Evolutionary conservation across 2,797 vertebrate species (phyloP).

Genomic region (Huso huso): DNA sequence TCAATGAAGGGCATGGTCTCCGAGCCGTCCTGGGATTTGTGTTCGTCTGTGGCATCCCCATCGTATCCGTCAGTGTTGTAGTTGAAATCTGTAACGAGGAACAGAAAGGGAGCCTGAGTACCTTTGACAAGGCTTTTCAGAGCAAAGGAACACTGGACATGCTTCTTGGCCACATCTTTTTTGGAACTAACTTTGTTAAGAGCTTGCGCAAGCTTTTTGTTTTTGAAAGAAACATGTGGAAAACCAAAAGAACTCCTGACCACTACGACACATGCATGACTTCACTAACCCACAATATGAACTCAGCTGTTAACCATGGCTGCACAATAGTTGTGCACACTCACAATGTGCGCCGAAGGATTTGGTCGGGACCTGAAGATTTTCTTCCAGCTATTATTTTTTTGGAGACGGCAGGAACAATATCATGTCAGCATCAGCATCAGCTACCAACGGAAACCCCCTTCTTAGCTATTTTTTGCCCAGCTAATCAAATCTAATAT

Average conservation of each 20-base stretch:
- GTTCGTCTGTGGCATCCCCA: conserved; percentile 83
- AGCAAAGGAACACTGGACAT: not conserved
- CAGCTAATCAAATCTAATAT: no score
- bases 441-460: no score
- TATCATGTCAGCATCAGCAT: no score
- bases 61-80: conserved; percentile 93
- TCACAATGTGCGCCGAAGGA: no score
- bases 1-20: conserved; percentile 97
- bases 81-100: conserved; percentile 79
- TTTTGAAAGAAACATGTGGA: not conserved
- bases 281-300: no score
- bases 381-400: no score
- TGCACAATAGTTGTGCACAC: no score
- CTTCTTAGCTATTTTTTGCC: no score
- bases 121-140: conserved; percentile 19
- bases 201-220: not conserved
- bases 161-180: not conserved
- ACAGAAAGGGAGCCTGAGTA: conserved; percentile 47
- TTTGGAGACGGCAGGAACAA: no score
- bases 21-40: conserved; percentile 84
- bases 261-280: not conserved
- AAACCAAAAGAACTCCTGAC: not conserved
- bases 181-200: not conserved
- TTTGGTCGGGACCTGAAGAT: no score
- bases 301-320: no score